Base-by-base conservation (phyloP, 2,797 vertebrate species). In the Linurgus olivaceus region DNA sequence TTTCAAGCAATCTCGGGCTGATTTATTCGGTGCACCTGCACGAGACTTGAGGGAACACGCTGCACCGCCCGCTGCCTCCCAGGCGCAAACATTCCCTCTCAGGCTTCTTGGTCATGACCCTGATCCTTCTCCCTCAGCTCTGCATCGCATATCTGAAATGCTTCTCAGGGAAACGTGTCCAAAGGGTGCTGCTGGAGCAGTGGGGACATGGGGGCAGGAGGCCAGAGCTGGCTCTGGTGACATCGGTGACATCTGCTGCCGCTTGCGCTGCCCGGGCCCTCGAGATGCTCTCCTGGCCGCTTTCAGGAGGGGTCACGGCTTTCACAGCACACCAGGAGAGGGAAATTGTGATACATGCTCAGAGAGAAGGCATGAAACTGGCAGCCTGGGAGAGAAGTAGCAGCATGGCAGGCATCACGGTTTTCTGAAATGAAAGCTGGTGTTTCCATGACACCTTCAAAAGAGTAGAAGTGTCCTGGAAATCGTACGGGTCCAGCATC, bases 11-110 rank as follows among this genome's bases (percentile, higher is more conserved):
- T 89, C 92, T 38, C 45, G 25, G 71, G 65, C 71, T 96, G 94
- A 96, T 96, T 96, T 95, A 95, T 89, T 95, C 88, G 25, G 92
- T 92, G 86, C 93, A 96, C 92, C 92, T 96, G 93, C 86, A 44
- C 0, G n/a, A 55, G 86, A 40, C 93, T 92, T 66, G 93, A 93
- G 91, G 93, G 88, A 96, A 94, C 72, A 80, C 8, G 42, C 75
- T 77, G 50, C 81, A 74, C 48, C 33, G 0, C 88, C 81, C 61
- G 20, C 35, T 4, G 20, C 93, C 90, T 93, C 61, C 81, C 65
- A 86, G 93, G 84, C 65, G 0, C 68, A 9, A 1, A 1, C 84
- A 72, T 94, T 92, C 91, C 86, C 86, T 84, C 86, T 24, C 84
- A 85, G 72, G 16, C 87, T 71, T 29, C 77, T 63, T 94, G 96